Percentiles rank a stretch among this genome's conserved stretches.
Conservation (phyloP, 1,140 invertebrate genomes). For the Orius insidiosus region DNA sequence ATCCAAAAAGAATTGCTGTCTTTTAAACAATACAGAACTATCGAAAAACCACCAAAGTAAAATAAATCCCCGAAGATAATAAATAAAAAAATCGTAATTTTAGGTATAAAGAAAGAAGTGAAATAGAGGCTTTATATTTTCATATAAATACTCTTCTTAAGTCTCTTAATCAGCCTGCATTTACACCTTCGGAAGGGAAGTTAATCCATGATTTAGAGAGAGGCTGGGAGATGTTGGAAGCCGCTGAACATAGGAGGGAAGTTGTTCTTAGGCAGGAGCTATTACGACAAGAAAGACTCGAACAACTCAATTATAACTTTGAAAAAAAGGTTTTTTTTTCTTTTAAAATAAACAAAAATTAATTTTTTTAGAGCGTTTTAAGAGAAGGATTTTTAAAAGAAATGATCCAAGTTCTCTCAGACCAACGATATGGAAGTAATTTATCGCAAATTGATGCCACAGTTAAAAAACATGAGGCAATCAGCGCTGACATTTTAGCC, state of each 20-base stretch:
- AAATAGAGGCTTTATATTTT: conserved; percentile 92
- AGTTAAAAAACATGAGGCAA: conserved; percentile 95
- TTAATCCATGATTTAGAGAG: conserved; percentile 82
- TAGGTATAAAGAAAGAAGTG: conserved; percentile 87
- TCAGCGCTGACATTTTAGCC: conserved; percentile 89
- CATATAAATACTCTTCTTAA: conserved; percentile 93
- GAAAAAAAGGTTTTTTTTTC: conserved; percentile 83
- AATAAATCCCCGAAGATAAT: conserved; percentile 23
- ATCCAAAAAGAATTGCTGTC: conserved; percentile 77
- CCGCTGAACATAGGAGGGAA: conserved; percentile 86
- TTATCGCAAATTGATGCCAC: conserved; percentile 89
- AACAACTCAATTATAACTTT: conserved; percentile 92
- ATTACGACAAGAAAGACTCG: conserved; percentile 78
- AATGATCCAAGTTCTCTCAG: conserved; percentile 90
- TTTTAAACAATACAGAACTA: conserved; percentile 91
- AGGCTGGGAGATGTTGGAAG: conserved; percentile 82
- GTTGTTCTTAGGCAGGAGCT: conserved; percentile 82
- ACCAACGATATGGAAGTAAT: conserved; percentile 81
- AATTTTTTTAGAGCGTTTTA: conserved; percentile 50
- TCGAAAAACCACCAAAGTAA: conserved; percentile 94
- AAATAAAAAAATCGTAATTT: not conserved
- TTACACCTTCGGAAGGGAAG: conserved; percentile 79
- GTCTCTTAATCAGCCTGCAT: conserved; percentile 76
- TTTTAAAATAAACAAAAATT: not conserved
- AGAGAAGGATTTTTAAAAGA: conserved; percentile 90